Base-by-base conservation (phyloP, 2,113 vertebrate genomes). In the Chroicocephalus ridibundus region DNA sequence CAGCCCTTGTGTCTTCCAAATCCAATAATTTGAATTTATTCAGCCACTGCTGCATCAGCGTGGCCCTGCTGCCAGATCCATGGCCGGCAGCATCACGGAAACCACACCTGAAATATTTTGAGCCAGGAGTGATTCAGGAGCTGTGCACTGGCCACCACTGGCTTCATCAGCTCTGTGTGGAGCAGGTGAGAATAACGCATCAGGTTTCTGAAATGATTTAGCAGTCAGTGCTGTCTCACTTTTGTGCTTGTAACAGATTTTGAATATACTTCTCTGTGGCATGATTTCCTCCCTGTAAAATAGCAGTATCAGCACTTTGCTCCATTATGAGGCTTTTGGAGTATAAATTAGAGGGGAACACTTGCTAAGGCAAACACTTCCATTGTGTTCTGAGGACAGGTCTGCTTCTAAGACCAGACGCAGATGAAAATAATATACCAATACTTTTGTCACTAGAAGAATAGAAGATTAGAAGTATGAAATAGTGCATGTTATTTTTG, bases 231-330 rank as follows among this genome's bases (percentile, higher is more conserved):
- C 29, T 49, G 27, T 42, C 64, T 86, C 49, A 71, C 75, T 88
- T 90, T 25, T 1, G 1, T 84, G 57, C 74, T 60, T 82, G 38
- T 87, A 85, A 62, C 51, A 38, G 69, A 60, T 91, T 91, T 70
- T 84, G 55, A 81, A 54, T 86, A 17, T 55, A 51, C 42, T 93
- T 82, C 77, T 66, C 58, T 47, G 1, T 54, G 62, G 36, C 31
- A 7, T 42, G 42, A 52, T 81, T 91, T 92, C 36, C 15, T 74
- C 47, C 44, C 55, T 88, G 71, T 47, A 47, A 83, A 92, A 61
- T 3, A 78, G 82, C 76, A 72, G 24, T 36, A n/a, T 94, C 94
- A 95, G 65, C 90, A 93, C 72, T 90, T 95, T 32, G 38, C 72
- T 92, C 4, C 66, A 11, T 74, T 82, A 51, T 0, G 0, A 71